Conservation (phyloP, 1,140 invertebrate genomes). For the Grapholita molesta region DNA sequence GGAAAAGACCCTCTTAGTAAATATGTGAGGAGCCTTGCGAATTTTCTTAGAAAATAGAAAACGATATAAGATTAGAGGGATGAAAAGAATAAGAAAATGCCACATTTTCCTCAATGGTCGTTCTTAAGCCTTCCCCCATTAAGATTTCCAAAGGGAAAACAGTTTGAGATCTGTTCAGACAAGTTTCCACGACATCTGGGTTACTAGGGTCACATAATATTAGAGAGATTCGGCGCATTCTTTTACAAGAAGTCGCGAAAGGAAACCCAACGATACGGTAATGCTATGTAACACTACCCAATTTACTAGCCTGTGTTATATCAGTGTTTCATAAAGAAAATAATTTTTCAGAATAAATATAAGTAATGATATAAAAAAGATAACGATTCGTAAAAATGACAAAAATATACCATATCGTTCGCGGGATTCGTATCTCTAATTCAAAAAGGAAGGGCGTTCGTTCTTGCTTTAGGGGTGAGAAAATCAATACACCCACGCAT, state of each 20-base stretch:
- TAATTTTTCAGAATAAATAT: background rate
- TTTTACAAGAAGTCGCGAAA: background rate
- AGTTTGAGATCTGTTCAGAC: conserved; percentile 40
- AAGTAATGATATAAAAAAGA: background rate
- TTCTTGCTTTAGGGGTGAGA: conserved; percentile 16
- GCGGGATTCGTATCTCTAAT: background rate
- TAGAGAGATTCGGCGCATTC: background rate
- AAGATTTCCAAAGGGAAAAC: conserved; percentile 13
- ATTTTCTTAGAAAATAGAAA: conserved; percentile 26
- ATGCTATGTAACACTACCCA: background rate
- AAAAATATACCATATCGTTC: background rate
- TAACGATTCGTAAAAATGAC: background rate
- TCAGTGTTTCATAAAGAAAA: no score
- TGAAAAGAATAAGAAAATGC: background rate
- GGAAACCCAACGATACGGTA: background rate
- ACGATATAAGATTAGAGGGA: background rate
- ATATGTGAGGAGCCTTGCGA: conserved; percentile 4
- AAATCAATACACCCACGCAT: conserved; percentile 62
- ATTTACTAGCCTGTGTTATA: no score
- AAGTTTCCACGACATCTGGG: conserved; percentile 57
- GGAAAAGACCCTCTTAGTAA: conserved; percentile 16
- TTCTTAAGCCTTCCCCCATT: background rate
- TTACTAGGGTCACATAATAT: conserved; percentile 46
- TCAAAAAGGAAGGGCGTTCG: background rate
- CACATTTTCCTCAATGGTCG: background rate